A percentile compares a stretch with the other conserved stretches of the same genome.
These are phyloP conservation scores for Rhizomys pruinosus DNA, from an alignment of 2,113 vertebrate species.

Conservation along the genomic window DNA sequence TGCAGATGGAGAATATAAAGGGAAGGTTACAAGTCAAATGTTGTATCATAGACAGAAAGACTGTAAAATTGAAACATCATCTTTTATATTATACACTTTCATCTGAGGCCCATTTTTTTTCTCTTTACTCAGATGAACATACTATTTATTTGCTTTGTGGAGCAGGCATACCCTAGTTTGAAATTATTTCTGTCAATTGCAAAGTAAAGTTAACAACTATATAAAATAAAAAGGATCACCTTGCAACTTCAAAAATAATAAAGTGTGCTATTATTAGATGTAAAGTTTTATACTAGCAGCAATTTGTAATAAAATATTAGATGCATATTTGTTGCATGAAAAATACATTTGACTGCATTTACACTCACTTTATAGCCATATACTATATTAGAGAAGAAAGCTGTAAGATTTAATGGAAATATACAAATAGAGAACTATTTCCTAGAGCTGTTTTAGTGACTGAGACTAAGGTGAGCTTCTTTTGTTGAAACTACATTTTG, in stretches of 20 bases:
- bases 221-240: conserved; percentile 66
- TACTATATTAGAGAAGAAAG: conserved; percentile 37
- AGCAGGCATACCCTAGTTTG: conserved; percentile 43
- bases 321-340: conserved; percentile 71
- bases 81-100: conserved; percentile 51
- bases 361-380: conserved; percentile 51
- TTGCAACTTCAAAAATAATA: conserved; percentile 76
- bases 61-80: conserved; percentile 63
- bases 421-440: conserved; percentile 64
- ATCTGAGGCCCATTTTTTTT: conserved; percentile 54
- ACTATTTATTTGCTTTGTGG: conserved; percentile 68
- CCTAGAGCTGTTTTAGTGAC: conserved; percentile 45
- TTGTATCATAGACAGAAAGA: conserved; percentile 37
- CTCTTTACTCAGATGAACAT: conserved; percentile 62
- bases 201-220: conserved; percentile 73
- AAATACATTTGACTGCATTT: conserved; percentile 67
- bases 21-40: conserved; percentile 70
- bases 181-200: conserved; percentile 76
- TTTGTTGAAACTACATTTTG: conserved; percentile 13
- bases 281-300: conserved; percentile 67
- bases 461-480: conserved; percentile 6
- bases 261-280: conserved; percentile 67
- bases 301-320: conserved; percentile 75
- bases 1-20: conserved; percentile 59
- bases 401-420: conserved; percentile 40